Evolutionary conservation across 2,797 vertebrate species (phyloP), one percentile per base, ranked within the genome.

Genomic region (Lophius americanus): DNA sequence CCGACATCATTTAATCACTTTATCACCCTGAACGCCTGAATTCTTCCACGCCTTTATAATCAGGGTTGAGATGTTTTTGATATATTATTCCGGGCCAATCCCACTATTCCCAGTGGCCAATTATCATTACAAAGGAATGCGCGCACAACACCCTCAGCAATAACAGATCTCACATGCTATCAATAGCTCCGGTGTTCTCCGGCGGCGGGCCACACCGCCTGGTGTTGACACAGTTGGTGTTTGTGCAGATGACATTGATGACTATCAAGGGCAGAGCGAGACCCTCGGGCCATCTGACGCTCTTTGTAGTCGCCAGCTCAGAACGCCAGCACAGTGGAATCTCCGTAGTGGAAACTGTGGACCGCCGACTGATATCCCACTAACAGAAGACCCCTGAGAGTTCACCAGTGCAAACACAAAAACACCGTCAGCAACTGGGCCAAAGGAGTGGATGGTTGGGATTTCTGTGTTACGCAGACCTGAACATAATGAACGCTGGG

Each of bases 181-280:
- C 62, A 70, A 62, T 85, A 81, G 71, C 53, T 50, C 61, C 52
- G 1, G 9, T 70, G 58, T 71, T 78, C 75, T 62, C 59, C 59
- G 35, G 41, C 3, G 7, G 55, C 47, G 74, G 60, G 56, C 65
- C 1, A 23, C 9, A 50, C 55, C 68, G 64, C 51, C 73, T 52
- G 62, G 5, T 91, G 86, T 91, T 91, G 84, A 91, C 81, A 88
- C 89, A 91, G 91, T 90, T 90, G 90, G 81, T 85, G 88, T 89
- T 88, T 87, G 59, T 83, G 71, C 73, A 70, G 75, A 82, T 73
- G 83, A 83, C 77, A 83, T 48, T 39, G 81, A 84, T 76, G 75
- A 51, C 61, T 55, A 78, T 84, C 76, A 75, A 66, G 81, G 79
- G 56, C 76, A 73, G 67, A 23, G 43, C 2, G 33, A 38, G 68